phyloP scores from a whole-genome alignment of 2,888 invertebrate species.

The Branchipolynoe longqiensis region DNA sequence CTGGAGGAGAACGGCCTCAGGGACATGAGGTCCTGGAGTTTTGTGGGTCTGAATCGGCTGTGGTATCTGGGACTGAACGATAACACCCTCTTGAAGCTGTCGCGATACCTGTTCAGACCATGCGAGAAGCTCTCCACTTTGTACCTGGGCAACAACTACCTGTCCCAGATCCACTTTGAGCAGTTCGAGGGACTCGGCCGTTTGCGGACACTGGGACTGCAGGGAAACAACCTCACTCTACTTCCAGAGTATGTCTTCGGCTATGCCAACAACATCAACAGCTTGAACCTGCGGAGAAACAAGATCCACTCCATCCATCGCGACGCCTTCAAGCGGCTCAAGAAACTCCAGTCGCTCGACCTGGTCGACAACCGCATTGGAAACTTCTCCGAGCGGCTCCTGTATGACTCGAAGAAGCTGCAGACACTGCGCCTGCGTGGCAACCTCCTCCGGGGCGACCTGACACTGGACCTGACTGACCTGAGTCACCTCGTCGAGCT shows the following conservation, averaged over 20 bases:
- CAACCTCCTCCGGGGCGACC: background rate
- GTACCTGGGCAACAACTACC: background rate
- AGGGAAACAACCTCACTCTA: background rate
- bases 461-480: background rate
- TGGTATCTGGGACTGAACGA: constrained; percentile 31
- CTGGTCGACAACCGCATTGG: background rate
- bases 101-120: background rate
- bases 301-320: background rate
- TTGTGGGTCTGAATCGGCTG: background rate
- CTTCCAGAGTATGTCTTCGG: constrained; percentile 5
- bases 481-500: background rate
- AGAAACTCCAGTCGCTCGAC: constrained; percentile 2
- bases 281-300: background rate
- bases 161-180: constrained; percentile 7
- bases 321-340: background rate
- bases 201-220: background rate
- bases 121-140: constrained; percentile 10
- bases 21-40: constrained; percentile 3
- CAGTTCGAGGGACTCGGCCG: background rate
- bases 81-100: background rate
- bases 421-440: background rate
- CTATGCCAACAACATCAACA: constrained; percentile 2
- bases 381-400: background rate
- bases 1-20: background rate
- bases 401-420: background rate